Evolutionary conservation across 2,888 invertebrate species (phyloP), one percentile per base, ranked within the genome.

Genomic region (Eupithecia tripunctaria): DNA sequence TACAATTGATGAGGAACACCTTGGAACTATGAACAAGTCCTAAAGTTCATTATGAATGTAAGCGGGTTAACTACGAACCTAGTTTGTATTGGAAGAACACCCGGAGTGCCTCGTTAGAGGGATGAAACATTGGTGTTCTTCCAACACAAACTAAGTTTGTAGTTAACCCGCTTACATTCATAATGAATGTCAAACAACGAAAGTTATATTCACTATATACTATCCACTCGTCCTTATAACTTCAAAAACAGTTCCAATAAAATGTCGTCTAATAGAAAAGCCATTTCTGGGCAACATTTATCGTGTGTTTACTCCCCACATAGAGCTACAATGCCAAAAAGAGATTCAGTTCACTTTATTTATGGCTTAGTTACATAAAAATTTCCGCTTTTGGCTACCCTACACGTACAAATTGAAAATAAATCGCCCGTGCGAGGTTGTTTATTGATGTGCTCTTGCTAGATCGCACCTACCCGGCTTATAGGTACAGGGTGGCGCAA

Each of bases 361-460:
- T 75, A 77, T 77, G 62, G 71, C 71, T 14, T 64, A 38, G 38
- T 70, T 70, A 63, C 75, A 73, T 72, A 70, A 68, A 78, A 74
- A 70, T 68, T 76, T 67, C 65, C 70, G 70, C 71, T 75, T 51
- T 68, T 71, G 60, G 60, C 70, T 73, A 68, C 75, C 60, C 64
- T 38, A 75, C 69, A 69, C 36, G 68, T 69, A 79, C 76, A 67
- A 71, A 75, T 73, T 72, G 75, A 77, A 74, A 78, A 74, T 77
- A 78, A 77, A 76, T 73, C 68, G 60, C 65, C 62, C 68, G 66
- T 74, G 74, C 60, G 72, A 60, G 69, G 76, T 73, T 70, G 67
- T 60, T 69, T 69, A 65, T 70, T 51, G 71, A 70, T 73, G 62
- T 65, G 63, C 75, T 75, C 67, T 68, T 73, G 77, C 69, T 68